These are phyloP conservation scores for Strigamia transsilvanica DNA, from an alignment of 2,888 invertebrate species.

Conservation along the genomic window DNA sequence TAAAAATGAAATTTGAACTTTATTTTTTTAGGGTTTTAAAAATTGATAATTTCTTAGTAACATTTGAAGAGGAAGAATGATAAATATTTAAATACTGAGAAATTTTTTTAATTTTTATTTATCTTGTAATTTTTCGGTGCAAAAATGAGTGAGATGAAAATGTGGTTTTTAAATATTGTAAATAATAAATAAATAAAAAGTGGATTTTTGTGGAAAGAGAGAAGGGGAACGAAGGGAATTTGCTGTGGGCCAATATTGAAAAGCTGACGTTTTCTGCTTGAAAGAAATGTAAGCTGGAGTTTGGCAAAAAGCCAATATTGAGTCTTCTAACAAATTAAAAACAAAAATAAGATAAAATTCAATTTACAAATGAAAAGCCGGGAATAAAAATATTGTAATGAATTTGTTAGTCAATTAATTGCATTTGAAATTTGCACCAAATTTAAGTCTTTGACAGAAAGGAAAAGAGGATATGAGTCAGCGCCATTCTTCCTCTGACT, in stretches of 20 bases:
- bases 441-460: conserved; percentile 1
- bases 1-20: conserved; percentile 49
- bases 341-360: conserved; percentile 49
- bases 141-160: neutral
- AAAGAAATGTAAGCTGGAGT: conserved; percentile 42
- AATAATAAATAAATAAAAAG: conserved; percentile 16
- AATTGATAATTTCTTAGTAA: conserved; percentile 9
- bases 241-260: conserved; percentile 49
- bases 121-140: neutral
- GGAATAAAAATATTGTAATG: conserved; percentile 6
- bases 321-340: conserved; percentile 49
- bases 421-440: neutral
- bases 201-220: neutral
- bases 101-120: neutral
- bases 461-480: conserved; percentile 22
- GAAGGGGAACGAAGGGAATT: conserved; percentile 13
- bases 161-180: conserved; percentile 11
- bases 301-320: conserved; percentile 49
- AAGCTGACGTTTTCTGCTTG: conserved; percentile 49
- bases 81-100: neutral
- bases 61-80: neutral
- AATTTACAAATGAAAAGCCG: conserved; percentile 19
- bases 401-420: conserved; percentile 18
- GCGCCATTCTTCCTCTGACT: conserved; percentile 36
- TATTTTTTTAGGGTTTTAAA: neutral